These are phyloP conservation scores for Physella acuta DNA, from an alignment of 1,140 invertebrate genomes.

Conservation along the genomic window DNA sequence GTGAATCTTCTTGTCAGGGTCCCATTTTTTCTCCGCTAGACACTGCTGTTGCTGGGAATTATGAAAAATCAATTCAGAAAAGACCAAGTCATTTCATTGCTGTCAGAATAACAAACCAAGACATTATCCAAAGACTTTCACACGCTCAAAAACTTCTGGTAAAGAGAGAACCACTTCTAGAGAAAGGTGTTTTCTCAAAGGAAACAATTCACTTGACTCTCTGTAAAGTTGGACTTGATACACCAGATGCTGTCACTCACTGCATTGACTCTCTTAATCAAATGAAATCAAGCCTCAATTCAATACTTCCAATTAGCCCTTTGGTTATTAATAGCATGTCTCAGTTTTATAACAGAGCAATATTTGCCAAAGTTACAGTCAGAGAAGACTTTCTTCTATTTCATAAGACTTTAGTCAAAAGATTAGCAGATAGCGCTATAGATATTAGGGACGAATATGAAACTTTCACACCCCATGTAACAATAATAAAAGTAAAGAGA, in stretches of 20 bases:
- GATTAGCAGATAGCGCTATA: neutral
- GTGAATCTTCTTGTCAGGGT: no score
- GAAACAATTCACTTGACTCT: conserved; percentile 8
- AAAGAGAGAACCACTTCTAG: neutral
- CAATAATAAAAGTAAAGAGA: neutral
- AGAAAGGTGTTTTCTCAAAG: neutral
- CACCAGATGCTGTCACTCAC: neutral
- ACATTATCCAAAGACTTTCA: neutral
- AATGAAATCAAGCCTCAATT: neutral
- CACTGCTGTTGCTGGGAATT: no score
- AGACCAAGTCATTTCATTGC: conserved; percentile 13
- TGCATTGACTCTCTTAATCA: neutral
- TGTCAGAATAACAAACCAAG: neutral
- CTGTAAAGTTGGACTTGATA: neutral
- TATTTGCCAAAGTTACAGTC: neutral
- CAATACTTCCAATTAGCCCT: neutral
- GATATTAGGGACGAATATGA: neutral
- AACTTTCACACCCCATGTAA: neutral
- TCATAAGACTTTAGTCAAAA: neutral
- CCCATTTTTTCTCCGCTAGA: no score
- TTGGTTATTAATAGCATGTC: conserved; percentile 6
- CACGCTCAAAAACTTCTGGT: neutral
- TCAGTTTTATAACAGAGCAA: conserved; percentile 12
- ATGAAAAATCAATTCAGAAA: neutral
- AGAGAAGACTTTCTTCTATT: neutral